These are phyloP conservation scores for Eublepharis macularius DNA, from an alignment of 2,113 vertebrate species.

Conservation along the genomic window DNA sequence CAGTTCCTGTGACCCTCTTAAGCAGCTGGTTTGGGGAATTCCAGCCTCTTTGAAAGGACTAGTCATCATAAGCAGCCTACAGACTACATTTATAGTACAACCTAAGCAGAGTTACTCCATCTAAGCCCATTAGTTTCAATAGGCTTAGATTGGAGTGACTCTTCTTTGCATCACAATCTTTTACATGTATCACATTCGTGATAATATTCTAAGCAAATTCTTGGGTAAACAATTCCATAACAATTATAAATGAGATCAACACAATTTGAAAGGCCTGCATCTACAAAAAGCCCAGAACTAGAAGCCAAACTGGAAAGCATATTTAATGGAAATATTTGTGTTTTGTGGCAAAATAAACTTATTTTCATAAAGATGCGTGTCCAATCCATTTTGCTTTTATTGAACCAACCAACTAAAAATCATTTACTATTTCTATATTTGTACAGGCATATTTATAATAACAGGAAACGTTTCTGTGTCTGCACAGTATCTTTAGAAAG, in stretches of 20 bases:
- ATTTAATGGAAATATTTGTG: constrained; percentile 72
- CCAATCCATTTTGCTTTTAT: constrained; percentile 76
- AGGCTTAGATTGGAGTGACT: no score
- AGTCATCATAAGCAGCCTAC: neutral
- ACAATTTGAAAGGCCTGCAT: constrained; percentile 51
- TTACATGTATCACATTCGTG: constrained; percentile 31
- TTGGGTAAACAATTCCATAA: constrained; percentile 17
- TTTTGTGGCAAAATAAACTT: constrained; percentile 75
- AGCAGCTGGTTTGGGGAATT: neutral
- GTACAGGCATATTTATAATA: constrained; percentile 71
- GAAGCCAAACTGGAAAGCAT: constrained; percentile 60
- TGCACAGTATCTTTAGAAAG: constrained; percentile 70
- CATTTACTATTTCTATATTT: constrained; percentile 78
- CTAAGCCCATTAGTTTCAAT: no score
- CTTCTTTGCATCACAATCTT: constrained; percentile 39
- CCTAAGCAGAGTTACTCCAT: no score
- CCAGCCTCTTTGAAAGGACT: neutral
- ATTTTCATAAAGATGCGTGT: constrained; percentile 71
- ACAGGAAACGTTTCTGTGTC: constrained; percentile 74
- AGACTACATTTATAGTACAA: constrained; percentile 37
- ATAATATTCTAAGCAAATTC: constrained; percentile 17
- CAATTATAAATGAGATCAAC: constrained; percentile 45
- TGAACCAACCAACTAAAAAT: constrained; percentile 78
- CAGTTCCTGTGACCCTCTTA: neutral
- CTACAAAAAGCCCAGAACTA: constrained; percentile 59